Evolutionary conservation across 2,797 vertebrate genomes (phyloP).

Genomic region (Rhabdophis nuchalis): DNA sequence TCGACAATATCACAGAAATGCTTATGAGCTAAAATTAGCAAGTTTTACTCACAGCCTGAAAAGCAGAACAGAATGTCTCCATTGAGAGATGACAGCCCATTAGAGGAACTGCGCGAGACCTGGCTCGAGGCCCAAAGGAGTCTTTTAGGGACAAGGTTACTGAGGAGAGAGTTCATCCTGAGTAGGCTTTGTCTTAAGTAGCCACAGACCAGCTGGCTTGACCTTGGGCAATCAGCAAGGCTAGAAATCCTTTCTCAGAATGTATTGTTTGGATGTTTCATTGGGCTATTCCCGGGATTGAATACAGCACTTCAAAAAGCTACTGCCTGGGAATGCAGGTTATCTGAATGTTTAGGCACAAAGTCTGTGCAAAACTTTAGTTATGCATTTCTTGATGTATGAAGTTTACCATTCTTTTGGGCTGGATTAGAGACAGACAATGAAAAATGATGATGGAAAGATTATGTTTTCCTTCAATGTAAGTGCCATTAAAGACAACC

Average conservation of each 20-base stretch:
- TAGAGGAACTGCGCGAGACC: background rate
- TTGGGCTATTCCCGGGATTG: background rate
- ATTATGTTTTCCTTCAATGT: background rate
- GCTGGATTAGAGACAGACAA: background rate
- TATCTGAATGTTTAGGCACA: background rate
- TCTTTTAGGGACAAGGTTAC: background rate
- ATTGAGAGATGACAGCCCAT: conserved; percentile 1
- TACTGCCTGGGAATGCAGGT: background rate
- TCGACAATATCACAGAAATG: background rate
- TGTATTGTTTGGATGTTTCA: background rate
- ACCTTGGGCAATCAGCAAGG: background rate
- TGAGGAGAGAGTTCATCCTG: background rate
- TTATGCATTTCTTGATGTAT: background rate
- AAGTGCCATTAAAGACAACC: background rate
- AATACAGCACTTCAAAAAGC: background rate
- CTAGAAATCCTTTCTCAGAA: background rate
- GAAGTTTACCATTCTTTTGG: background rate
- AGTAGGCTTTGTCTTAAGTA: background rate
- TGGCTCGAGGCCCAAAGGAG: background rate
- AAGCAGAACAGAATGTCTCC: conserved; percentile 14
- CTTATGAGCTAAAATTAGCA: conserved; percentile 18
- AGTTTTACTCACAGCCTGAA: background rate
- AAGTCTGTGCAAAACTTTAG: background rate
- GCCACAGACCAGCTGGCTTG: background rate
- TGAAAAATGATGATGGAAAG: background rate